Conservation (phyloP, 2,113 vertebrate species). For the Pipra filicauda region DNA sequence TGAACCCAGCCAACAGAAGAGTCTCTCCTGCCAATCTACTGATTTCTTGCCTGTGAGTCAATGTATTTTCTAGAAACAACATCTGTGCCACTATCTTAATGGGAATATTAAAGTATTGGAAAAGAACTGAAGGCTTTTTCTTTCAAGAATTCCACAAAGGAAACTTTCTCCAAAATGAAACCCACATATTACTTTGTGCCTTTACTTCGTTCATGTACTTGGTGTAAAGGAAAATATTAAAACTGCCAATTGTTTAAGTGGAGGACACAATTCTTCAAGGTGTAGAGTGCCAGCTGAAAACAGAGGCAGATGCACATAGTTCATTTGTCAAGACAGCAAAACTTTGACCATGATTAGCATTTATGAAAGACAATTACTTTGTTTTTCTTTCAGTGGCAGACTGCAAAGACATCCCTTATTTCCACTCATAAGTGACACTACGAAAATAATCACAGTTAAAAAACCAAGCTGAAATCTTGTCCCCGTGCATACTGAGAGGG, state of each 20-base stretch:
- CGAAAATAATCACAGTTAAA: neutral
- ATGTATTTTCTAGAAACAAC: neutral
- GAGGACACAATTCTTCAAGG: neutral
- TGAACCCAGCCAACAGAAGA: neutral
- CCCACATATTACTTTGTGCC: neutral
- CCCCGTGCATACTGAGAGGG: rapidly evolving
- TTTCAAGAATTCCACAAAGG: conserved; percentile 17
- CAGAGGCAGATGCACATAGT: rapidly evolving
- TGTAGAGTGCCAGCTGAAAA: neutral
- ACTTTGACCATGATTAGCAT: neutral
- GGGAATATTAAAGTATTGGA: neutral
- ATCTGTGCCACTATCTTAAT: neutral
- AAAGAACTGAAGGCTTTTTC: neutral
- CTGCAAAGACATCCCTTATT: neutral
- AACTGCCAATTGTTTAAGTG: neutral
- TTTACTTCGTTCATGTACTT: neutral
- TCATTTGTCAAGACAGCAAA: neutral
- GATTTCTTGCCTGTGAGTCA: neutral
- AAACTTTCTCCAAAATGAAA: neutral
- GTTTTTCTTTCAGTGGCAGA: neutral
- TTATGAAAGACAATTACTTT: neutral
- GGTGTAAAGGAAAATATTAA: neutral
- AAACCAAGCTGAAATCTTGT: neutral
- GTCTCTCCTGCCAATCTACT: conserved; percentile 1
- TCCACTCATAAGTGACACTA: neutral